A percentile compares a stretch with the other conserved stretches of the same genome.
These are phyloP conservation scores for Griposia aprilina DNA, from an alignment of 2,888 invertebrate species.

Conservation along the genomic window DNA sequence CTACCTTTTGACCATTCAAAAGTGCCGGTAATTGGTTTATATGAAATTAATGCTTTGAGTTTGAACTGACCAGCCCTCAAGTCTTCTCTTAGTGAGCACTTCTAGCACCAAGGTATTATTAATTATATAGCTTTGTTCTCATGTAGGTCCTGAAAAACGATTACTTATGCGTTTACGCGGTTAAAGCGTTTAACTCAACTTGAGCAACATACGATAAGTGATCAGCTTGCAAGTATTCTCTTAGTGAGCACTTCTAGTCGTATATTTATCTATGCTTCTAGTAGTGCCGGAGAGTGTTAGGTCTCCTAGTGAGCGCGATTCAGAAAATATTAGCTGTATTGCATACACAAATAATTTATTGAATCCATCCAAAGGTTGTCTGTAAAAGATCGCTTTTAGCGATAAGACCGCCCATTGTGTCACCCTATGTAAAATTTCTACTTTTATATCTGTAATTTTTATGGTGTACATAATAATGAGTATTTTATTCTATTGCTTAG, in stretches of 20 bases:
- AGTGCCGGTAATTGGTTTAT: no score
- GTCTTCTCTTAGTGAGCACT: not conserved
- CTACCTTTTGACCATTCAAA: no score
- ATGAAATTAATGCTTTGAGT: no score
- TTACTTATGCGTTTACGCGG: not conserved
- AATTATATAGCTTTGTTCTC: not conserved
- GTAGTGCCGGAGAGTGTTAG: not conserved
- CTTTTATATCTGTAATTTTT: no score
- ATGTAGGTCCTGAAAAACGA: not conserved
- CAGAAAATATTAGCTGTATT: not conserved
- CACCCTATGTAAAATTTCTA: no score
- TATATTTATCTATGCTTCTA: not conserved
- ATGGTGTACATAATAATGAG: no score
- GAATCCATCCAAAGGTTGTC: no score
- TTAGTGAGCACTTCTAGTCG: not conserved
- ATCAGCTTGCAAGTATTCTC: not conserved
- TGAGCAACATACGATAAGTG: not conserved
- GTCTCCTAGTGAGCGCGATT: not conserved
- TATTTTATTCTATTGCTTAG: no score
- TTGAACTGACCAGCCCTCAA: not conserved
- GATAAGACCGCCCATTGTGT: no score
- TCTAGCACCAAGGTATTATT: not conserved
- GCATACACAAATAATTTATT: not conserved
- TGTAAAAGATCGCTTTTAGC: no score
- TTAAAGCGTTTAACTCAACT: no score